A percentile compares a stretch with the other conserved stretches of the same genome.
phyloP scores from a whole-genome alignment of 2,113 vertebrate genomes.

The Pandion haliaetus region DNA sequence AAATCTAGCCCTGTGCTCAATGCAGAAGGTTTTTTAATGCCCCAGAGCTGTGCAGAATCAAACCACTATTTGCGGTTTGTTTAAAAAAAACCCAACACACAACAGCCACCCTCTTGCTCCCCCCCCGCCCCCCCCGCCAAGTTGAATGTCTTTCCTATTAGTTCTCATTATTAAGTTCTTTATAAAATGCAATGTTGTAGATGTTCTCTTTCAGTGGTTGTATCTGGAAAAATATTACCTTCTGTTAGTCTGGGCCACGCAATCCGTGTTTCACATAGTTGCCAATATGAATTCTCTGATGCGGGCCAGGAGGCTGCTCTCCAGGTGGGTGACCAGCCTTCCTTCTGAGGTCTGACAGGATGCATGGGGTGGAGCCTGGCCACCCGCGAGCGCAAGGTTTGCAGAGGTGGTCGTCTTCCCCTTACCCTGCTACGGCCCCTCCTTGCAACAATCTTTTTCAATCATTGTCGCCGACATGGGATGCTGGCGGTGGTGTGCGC shows the following conservation, averaged over 20 bases:
- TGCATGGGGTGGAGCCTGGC: background rate
- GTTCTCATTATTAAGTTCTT: slow-evolving; percentile 37
- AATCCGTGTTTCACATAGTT: slow-evolving; percentile 51
- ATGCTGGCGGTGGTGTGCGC: background rate
- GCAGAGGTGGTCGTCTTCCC: background rate
- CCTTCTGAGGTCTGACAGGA: background rate
- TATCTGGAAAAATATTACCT: slow-evolving; percentile 14
- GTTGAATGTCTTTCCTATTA: slow-evolving; percentile 58
- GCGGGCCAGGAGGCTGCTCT: background rate
- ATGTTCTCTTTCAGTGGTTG: slow-evolving; percentile 56
- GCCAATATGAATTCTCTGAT: slow-evolving; percentile 35
- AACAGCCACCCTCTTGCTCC: background rate
- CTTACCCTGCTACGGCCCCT: background rate
- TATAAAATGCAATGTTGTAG: slow-evolving; percentile 39
- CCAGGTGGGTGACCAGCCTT: background rate
- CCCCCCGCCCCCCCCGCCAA: fast-evolving
- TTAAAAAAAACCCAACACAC: background rate
- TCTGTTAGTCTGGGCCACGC: slow-evolving; percentile 42
- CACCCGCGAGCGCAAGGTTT: background rate
- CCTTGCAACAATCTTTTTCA: background rate
- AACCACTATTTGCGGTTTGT: background rate
- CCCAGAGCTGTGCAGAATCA: slow-evolving; percentile 9
- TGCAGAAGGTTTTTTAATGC: background rate
- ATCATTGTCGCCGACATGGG: slow-evolving; percentile 28
- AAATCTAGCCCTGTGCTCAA: background rate